Evolutionary conservation across 2,113 vertebrate species (phyloP), one percentile per base, ranked within the genome.

Genomic region (Pteruthius melanotis): DNA sequence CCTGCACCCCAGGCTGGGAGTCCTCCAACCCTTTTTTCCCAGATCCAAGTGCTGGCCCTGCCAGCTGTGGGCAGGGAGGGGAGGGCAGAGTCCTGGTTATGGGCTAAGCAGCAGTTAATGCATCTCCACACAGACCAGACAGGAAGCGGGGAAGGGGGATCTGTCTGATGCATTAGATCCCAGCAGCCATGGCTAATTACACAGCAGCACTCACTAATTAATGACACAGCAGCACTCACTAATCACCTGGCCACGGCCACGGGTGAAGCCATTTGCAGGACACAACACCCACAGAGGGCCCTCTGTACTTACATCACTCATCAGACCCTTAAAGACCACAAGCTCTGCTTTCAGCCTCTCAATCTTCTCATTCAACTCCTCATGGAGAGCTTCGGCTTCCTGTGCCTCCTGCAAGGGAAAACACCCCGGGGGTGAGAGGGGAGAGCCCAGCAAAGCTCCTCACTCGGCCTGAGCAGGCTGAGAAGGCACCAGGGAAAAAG

Each of bases 251-350:
- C 90, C 33, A 95, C 83, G 82, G 52, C 90, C 33, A 95, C 83
- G 97, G 93, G 88, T 74, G 95, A 94, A 98, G 98, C 97, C 16
- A 21, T 86, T 82, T 71, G 97, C 97, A 95, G 97, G 97, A 97
- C 72, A 90, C 94, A 86, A 71, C 83, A 35, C 72, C 59, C 44
- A 22, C 83, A 37, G 56, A 75, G 91, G 79, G 79, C 70, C 6
- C 83, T 70, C 86, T 5, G 49, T 97, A 99, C 99, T 99, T 98
- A 99, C 99, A 37, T 99, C 99, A 93, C 98, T 99, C 99, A 99
- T 99, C 92, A 99, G 98, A 94, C 99, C 99, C 97, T 99, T 99
- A 97, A 99, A 99, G 94, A 99, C 99, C 95, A 99, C 99, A 13
- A 99, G 98, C 78, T 99, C 99, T 3, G 99, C 98, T 95, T 99